Evolutionary conservation across 2,797 vertebrate species (phyloP).

Genomic region (Botia kubotai): DNA sequence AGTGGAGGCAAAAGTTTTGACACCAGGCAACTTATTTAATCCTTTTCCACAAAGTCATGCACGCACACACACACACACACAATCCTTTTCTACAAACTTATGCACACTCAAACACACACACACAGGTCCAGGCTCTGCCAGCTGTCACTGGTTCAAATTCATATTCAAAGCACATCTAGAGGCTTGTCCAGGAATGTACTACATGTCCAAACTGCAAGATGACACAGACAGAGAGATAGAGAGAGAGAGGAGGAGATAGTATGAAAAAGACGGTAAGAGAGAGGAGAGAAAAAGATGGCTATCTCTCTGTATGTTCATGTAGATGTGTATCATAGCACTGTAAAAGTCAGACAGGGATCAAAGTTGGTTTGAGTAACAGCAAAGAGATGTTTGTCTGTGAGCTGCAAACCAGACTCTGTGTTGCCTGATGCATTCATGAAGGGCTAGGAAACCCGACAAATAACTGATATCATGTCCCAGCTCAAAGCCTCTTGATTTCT

Average conservation of each 20-base stretch:
- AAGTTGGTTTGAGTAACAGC: constrained; percentile 9
- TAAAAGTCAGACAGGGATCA: constrained; percentile 49
- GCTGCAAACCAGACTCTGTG: constrained; percentile 31
- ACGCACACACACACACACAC: too few relatives aligned
- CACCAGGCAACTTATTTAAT: constrained; percentile 24
- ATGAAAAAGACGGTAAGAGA: constrained; percentile 31
- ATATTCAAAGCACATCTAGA: constrained; percentile 55
- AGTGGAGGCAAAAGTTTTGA: constrained; percentile 33
- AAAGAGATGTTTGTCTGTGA: constrained; percentile 26
- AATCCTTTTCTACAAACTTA: constrained; percentile 32
- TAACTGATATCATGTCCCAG: constrained; percentile 35
- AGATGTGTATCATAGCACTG: constrained; percentile 47
- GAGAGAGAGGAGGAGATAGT: background rate
- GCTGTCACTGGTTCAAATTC: constrained; percentile 42
- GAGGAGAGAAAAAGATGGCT: constrained; percentile 19
- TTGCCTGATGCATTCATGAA: constrained; percentile 20
- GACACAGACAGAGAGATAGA: constrained; percentile 33
- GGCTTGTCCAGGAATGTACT: constrained; percentile 65
- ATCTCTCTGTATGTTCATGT: constrained; percentile 43
- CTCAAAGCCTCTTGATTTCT: constrained; percentile 29
- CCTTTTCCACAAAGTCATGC: constrained; percentile 24
- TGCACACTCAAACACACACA: background rate
- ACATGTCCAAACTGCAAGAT: constrained; percentile 58
- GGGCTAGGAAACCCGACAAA: constrained; percentile 12
- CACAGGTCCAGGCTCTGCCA: constrained; percentile 46